Evolutionary conservation across 1,140 invertebrate species (phyloP).

Genomic region (Drosophila ficusphila): DNA sequence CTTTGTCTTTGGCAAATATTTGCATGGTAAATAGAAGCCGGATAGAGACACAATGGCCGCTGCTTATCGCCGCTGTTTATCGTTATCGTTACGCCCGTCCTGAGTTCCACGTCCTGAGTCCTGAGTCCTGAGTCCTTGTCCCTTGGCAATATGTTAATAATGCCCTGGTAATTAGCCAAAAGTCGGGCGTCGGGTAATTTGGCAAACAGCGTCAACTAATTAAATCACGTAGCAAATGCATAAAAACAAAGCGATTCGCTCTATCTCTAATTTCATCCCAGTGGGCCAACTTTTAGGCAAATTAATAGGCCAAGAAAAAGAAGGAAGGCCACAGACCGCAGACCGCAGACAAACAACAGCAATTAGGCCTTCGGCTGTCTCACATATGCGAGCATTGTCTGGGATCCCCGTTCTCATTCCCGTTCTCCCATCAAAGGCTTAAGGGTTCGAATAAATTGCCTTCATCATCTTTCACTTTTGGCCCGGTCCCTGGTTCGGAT

Average conservation of each 20-base stretch:
- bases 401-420: slow-evolving; percentile 9
- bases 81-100: too few species aligned
- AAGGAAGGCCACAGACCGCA: slow-evolving; percentile 3
- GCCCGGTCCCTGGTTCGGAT: not conserved
- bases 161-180: slow-evolving; percentile 63
- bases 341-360: slow-evolving; percentile 35
- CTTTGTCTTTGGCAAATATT: slow-evolving; percentile 28
- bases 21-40: slow-evolving; percentile 26
- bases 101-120: too few species aligned
- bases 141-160: slow-evolving; percentile 65
- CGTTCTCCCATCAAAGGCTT: slow-evolving; percentile 63
- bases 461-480: slow-evolving; percentile 75
- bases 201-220: slow-evolving; percentile 63
- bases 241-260: slow-evolving; percentile 65
- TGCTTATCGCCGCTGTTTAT: not conserved
- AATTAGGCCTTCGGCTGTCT: slow-evolving; percentile 28
- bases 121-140: not conserved
- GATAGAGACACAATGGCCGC: not conserved
- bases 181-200: slow-evolving; percentile 55
- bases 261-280: slow-evolving; percentile 12
- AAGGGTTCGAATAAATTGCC: slow-evolving; percentile 69
- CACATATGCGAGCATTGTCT: slow-evolving; percentile 30
- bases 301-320: slow-evolving; percentile 56
- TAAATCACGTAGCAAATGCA: slow-evolving; percentile 81
- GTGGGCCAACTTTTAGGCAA: slow-evolving; percentile 66